Evolutionary conservation across 2,797 vertebrate species (phyloP), one percentile per base, ranked within the genome.

Genomic region (Microcaecilia unicolor): DNA sequence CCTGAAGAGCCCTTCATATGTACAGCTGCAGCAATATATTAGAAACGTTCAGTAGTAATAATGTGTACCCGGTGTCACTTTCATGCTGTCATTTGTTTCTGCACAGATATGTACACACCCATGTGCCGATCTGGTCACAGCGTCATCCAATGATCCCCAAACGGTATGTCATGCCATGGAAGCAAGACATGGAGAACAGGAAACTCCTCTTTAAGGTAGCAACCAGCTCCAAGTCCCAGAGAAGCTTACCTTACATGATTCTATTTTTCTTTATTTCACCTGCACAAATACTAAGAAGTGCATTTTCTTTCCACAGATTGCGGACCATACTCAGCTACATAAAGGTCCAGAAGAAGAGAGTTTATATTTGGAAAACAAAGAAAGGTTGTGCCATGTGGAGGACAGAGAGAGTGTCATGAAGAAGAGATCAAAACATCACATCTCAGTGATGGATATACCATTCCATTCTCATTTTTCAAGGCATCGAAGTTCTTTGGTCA

Each of bases 131-230:
- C 10, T 72, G 80, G 33, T 70, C 53, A n/a, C 35, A 19, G 21
- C 58, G 24, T 29, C 45, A 48, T 47, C 70, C 74, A 39, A 64
- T 82, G 52, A 74, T 89, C 9, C 55, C 78, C 31, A 51, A 30
- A 28, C 48, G 29, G 14, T 83, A 76, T 4, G 59, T 76, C 45
- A 79, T 86, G 79, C 72, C 75, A 15, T 88, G 78, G 78, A 87
- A 75, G 64, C 67, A 84, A 53, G 74, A 67, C 42, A 80, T 35
- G 42, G 39, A 61, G 31, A 72, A 74, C 62, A 71, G 45, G 54
- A 57, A 51, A 31, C 63, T 83, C 6, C 66, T 62, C 21, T 47
- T 74, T 32, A 58, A 70, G 52, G 76, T 78, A 61, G 28, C 37
- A 16, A 35, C 7, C 19, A 18, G 3, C n/a, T n/a, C n/a, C n/a